These are phyloP conservation scores for Onychomys torridus DNA, from an alignment of 2,797 vertebrate species.

Conservation along the genomic window DNA sequence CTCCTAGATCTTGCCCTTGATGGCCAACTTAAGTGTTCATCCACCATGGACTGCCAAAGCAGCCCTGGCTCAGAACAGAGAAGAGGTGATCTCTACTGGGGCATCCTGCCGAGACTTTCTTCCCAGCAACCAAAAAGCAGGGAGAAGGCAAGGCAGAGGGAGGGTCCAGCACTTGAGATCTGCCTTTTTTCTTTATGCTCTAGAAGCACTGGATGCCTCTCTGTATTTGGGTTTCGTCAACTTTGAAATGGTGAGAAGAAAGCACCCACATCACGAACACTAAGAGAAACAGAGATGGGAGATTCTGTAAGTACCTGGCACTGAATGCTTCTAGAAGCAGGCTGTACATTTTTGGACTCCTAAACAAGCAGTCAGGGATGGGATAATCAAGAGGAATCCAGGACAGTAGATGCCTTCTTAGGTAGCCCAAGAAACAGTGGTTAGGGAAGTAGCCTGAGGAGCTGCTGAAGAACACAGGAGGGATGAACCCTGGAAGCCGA, in stretches of 20 bases:
- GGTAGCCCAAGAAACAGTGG: neutral
- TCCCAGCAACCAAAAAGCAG: neutral
- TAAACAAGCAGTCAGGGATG: neutral
- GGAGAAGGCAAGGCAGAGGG: neutral
- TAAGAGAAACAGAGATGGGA: too few species aligned
- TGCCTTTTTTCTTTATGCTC: neutral
- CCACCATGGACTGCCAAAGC: neutral
- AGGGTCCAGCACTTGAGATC: neutral
- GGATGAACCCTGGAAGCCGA: neutral
- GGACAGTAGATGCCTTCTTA: neutral
- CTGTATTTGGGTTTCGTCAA: too few species aligned
- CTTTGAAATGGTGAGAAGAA: too few species aligned
- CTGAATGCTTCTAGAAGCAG: neutral
- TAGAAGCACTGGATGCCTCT: neutral
- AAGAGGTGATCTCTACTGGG: neutral
- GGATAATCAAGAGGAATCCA: neutral
- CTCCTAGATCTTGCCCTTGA: neutral
- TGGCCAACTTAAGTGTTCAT: fast-evolving
- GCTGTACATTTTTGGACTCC: neutral
- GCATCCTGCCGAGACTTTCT: neutral
- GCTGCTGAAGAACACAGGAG: neutral
- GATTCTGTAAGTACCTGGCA: too few species aligned
- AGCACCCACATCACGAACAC: too few species aligned
- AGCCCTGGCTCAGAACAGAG: neutral
- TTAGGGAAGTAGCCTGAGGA: neutral